phyloP scores from a whole-genome alignment of 2,797 vertebrate species.

The Serranus cabrilla region DNA sequence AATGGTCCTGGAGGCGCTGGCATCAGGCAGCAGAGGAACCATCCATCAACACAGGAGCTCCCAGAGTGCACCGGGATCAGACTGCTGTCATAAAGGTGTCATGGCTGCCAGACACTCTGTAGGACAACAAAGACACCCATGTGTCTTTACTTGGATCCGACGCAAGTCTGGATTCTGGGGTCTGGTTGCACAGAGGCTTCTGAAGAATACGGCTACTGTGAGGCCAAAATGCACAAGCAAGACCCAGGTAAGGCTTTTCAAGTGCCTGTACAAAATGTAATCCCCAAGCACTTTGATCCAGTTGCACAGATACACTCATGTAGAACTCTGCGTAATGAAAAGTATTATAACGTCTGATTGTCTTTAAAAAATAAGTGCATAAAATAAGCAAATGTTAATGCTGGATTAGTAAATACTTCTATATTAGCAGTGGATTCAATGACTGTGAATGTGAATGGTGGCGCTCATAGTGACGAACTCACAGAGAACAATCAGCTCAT shows the following conservation, averaged over 20 bases:
- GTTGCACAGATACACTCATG: not conserved
- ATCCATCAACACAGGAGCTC: slow-evolving; percentile 71
- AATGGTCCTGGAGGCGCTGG: slow-evolving; percentile 50
- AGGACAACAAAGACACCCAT: slow-evolving; percentile 63
- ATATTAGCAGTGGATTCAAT: too few relatives aligned
- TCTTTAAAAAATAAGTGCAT: too few relatives aligned
- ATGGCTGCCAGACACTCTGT: slow-evolving; percentile 55
- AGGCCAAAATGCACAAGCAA: slow-evolving; percentile 24
- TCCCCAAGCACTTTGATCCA: not conserved
- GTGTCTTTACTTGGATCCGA: slow-evolving; percentile 42
- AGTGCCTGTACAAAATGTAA: not conserved
- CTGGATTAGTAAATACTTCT: too few relatives aligned
- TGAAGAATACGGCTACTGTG: slow-evolving; percentile 35
- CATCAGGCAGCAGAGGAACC: slow-evolving; percentile 56
- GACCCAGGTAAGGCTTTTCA: not conserved
- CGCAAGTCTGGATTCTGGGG: slow-evolving; percentile 18
- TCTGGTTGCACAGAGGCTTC: slow-evolving; percentile 39
- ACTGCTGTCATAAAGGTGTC: slow-evolving; percentile 75
- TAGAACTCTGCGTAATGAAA: not conserved
- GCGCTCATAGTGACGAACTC: too few relatives aligned
- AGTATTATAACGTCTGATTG: not conserved
- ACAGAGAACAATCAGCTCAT: too few relatives aligned
- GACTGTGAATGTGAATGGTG: too few relatives aligned
- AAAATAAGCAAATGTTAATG: too few relatives aligned
- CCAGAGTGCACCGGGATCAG: slow-evolving; percentile 59